A percentile compares a stretch with the other conserved stretches of the same genome.
Conservation (phyloP, 2,113 vertebrate species). For the Bufo bufo region DNA sequence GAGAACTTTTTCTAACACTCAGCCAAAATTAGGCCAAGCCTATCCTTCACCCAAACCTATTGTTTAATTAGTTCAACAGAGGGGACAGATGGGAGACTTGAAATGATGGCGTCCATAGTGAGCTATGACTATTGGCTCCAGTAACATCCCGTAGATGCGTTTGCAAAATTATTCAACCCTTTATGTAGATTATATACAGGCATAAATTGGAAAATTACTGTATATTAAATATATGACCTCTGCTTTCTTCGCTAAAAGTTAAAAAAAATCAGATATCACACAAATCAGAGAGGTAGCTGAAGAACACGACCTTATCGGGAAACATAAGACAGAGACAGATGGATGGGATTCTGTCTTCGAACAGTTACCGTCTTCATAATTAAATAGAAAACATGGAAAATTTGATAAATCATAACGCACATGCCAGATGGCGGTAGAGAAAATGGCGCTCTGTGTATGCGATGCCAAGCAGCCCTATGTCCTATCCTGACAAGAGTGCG, state of each 20-base stretch:
- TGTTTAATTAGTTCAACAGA: no score
- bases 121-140: no score
- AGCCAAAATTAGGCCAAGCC: no score
- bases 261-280: background rate
- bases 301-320: slow-evolving; percentile 39
- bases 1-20: no score
- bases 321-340: slow-evolving; percentile 62
- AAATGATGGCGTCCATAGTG: no score
- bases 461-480: slow-evolving; percentile 59
- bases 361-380: slow-evolving; percentile 66
- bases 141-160: no score
- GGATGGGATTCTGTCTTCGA: slow-evolving; percentile 63
- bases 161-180: no score
- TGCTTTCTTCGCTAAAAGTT: background rate
- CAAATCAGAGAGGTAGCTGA: background rate
- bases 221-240: no score
- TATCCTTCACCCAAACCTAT: no score
- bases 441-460: slow-evolving; percentile 44
- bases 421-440: slow-evolving; percentile 68
- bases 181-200: no score
- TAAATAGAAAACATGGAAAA: slow-evolving; percentile 66
- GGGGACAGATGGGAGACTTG: no score
- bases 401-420: slow-evolving; percentile 62
- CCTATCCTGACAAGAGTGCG: slow-evolving; percentile 38
- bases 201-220: no score